phyloP scores from a whole-genome alignment of 2,113 vertebrate genomes.

The Mirounga angustirostris region DNA sequence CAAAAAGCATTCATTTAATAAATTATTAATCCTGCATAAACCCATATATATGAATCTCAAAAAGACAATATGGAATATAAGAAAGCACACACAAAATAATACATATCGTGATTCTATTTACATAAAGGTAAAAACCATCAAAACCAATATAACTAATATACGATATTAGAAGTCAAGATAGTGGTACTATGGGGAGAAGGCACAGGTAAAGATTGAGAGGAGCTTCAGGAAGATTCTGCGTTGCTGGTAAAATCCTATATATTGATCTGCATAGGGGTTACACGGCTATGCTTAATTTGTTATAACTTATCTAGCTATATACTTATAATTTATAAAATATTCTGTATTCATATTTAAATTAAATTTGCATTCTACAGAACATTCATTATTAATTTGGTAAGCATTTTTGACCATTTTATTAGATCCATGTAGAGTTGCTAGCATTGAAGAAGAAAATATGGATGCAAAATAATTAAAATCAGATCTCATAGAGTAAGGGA shows the following conservation, averaged over 20 bases:
- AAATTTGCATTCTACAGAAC: neutral
- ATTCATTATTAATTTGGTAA: neutral
- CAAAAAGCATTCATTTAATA: neutral
- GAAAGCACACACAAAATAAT: neutral
- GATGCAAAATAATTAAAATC: neutral
- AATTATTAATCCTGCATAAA: neutral
- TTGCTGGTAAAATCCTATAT: neutral
- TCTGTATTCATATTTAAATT: neutral
- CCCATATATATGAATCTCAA: neutral
- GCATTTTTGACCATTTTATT: neutral
- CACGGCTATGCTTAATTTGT: neutral
- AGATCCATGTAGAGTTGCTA: neutral
- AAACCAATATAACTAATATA: neutral
- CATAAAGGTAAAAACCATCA: neutral
- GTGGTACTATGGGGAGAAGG: neutral
- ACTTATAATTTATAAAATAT: neutral
- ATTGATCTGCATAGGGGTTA: neutral
- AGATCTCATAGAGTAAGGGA: neutral
- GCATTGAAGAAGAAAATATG: neutral
- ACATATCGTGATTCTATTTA: neutral
- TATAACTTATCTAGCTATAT: neutral
- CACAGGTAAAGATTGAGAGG: neutral
- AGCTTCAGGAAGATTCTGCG: neutral
- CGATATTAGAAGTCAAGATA: neutral
- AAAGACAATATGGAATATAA: neutral